Evolutionary conservation across 2,888 invertebrate species (phyloP).

Genomic region (Lomographa bimaculata): DNA sequence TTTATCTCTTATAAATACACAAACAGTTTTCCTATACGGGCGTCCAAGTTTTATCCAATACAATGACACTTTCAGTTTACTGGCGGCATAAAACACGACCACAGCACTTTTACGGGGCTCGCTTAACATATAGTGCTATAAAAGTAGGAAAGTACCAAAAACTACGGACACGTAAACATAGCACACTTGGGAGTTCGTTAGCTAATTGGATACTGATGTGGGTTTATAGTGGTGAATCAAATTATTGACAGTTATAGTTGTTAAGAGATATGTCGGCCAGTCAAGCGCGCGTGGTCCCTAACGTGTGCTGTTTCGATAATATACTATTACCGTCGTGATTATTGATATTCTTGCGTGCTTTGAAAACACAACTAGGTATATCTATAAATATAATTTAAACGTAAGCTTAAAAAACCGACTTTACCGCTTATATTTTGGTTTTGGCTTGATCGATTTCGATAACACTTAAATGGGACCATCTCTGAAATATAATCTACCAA

Average conservation of each 20-base stretch:
- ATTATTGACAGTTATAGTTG: conserved; percentile 39
- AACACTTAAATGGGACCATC: too few species aligned
- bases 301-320: too few species aligned
- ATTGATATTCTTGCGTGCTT: too few species aligned
- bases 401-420: too few species aligned
- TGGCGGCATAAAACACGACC: conserved; percentile 69
- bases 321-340: too few species aligned
- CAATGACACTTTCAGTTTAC: conserved; percentile 65
- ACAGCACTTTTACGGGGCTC: conserved; percentile 71
- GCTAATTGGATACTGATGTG: conserved; percentile 65
- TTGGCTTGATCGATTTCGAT: too few species aligned
- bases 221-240: conserved; percentile 48
- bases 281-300: too few species aligned
- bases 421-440: too few species aligned
- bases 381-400: too few species aligned
- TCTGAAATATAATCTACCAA: too few species aligned
- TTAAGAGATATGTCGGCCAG: conserved; percentile 17
- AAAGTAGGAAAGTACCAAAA: conserved; percentile 60
- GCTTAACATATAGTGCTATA: conserved; percentile 74
- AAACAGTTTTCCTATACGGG: conserved; percentile 57
- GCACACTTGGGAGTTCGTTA: conserved; percentile 68
- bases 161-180: conserved; percentile 60
- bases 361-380: too few species aligned
- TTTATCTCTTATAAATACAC: too few species aligned
- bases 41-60: conserved; percentile 56